Conservation (phyloP, 2,113 vertebrate species). For the Gavia stellata region DNA sequence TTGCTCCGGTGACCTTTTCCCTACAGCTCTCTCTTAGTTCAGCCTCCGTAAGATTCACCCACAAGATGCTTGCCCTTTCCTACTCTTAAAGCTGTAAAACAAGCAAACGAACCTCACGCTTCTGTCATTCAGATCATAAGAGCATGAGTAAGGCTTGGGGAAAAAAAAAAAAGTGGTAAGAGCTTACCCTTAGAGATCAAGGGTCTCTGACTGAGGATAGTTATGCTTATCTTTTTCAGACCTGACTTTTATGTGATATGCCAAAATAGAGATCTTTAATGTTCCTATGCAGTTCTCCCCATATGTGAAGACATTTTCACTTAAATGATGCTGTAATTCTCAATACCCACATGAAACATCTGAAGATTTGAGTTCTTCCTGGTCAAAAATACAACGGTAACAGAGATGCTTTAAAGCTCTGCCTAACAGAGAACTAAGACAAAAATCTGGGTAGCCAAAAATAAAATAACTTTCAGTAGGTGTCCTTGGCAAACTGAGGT, state of each 20-base stretch:
- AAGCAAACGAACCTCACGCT: background rate
- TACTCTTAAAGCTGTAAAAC: background rate
- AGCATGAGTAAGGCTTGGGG: background rate
- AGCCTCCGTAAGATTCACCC: background rate
- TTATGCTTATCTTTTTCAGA: background rate
- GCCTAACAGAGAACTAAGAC: background rate
- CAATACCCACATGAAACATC: background rate
- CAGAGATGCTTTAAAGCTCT: background rate
- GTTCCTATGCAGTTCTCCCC: fast-evolving
- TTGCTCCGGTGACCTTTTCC: background rate
- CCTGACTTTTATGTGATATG: background rate
- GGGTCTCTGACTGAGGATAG: background rate
- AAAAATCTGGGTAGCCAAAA: background rate
- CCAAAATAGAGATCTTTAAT: background rate
- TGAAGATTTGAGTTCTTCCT: background rate
- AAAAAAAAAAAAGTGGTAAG: background rate
- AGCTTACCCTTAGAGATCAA: background rate
- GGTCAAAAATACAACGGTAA: background rate
- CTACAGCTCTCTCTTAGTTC: background rate
- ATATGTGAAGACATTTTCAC: background rate
- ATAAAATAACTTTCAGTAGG: background rate
- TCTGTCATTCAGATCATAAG: background rate
- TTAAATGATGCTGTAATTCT: background rate
- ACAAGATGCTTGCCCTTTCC: background rate
- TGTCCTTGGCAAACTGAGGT: background rate